Percentiles rank a stretch among this genome's conserved stretches.
phyloP scores from a whole-genome alignment of 1,140 invertebrate genomes.

The Wiebesia pumilae region DNA sequence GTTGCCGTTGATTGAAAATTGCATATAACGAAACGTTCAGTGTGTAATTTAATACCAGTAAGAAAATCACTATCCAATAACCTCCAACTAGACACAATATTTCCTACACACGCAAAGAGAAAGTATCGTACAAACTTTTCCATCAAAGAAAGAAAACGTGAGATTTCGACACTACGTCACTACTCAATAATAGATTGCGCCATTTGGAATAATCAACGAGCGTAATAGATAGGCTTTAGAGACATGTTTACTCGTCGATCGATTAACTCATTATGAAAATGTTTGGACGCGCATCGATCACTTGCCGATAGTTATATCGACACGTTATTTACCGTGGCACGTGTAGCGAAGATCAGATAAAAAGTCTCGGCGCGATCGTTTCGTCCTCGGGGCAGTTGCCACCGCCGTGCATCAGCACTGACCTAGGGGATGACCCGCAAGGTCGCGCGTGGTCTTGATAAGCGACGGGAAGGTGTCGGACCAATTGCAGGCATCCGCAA shows the following conservation, averaged over 20 bases:
- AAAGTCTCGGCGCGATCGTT: not conserved
- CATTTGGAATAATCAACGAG: not conserved
- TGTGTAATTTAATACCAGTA: not conserved
- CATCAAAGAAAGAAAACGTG: not conserved
- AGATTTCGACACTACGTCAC: not conserved
- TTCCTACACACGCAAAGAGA: not conserved
- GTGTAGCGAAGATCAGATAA: not conserved
- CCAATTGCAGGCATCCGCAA: constrained; percentile 74
- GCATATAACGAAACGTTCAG: not conserved
- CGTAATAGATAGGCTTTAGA: not conserved
- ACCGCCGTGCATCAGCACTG: not conserved
- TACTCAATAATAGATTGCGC: not conserved
- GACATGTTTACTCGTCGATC: not conserved
- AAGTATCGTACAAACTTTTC: not conserved
- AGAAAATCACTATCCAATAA: not conserved
- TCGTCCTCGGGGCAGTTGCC: not conserved
- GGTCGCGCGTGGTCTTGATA: constrained; percentile 58
- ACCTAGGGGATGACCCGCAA: not conserved
- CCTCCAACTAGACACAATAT: not conserved
- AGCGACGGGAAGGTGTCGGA: constrained; percentile 63
- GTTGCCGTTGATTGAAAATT: not conserved
- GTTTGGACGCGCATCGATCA: too few relatives aligned
- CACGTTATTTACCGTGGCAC: not conserved
- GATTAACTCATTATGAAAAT: not conserved
- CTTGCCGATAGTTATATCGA: too few relatives aligned